Percentiles rank a stretch among this genome's conserved stretches.
Conservation (phyloP, 2,888 invertebrate species). For the Morpho helenor region DNA sequence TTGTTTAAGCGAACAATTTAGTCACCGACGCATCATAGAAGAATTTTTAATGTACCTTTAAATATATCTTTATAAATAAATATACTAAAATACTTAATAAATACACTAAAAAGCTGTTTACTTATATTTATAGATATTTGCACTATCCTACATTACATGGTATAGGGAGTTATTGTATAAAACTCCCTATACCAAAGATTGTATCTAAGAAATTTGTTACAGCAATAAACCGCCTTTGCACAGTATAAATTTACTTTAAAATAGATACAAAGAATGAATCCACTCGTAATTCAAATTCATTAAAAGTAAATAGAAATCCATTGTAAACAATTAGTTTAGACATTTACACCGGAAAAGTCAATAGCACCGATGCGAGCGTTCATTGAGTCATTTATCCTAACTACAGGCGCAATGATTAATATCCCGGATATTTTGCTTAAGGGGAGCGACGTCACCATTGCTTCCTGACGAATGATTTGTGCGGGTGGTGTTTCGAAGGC, state of each 20-base stretch:
- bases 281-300: constrained; percentile 46
- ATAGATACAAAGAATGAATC: not conserved
- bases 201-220: too few relatives aligned
- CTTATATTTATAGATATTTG: too few relatives aligned
- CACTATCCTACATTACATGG: too few relatives aligned
- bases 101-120: too few relatives aligned
- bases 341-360: constrained; percentile 65
- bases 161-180: too few relatives aligned
- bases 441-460: constrained; percentile 44
- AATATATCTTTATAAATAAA: too few relatives aligned
- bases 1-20: not conserved
- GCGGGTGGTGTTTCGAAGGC: constrained; percentile 19
- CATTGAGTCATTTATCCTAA: constrained; percentile 68
- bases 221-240: too few relatives aligned
- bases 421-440: constrained; percentile 64
- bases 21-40: too few relatives aligned
- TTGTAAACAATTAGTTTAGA: constrained; percentile 44
- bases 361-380: constrained; percentile 53
- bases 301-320: constrained; percentile 36
- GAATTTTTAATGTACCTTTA: too few relatives aligned
- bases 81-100: too few relatives aligned
- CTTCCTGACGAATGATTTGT: constrained; percentile 20
- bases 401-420: constrained; percentile 68
- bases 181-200: too few relatives aligned
- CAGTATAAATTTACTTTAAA: too few relatives aligned